Base-by-base conservation (phyloP, 1,140 invertebrate genomes). In the Drosophila pseudoananassae region DNA sequence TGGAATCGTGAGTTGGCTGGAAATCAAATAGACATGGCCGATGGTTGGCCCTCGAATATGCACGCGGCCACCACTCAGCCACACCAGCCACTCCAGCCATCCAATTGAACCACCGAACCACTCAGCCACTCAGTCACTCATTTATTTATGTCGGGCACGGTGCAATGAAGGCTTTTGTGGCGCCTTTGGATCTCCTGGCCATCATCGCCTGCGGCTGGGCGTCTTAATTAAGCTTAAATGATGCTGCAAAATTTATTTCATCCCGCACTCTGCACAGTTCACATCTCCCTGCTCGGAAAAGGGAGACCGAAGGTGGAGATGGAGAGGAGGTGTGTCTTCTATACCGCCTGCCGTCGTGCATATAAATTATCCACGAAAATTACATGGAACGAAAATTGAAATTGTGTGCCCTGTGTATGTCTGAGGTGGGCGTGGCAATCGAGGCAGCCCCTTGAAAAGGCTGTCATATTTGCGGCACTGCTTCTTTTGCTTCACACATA, bases 231-330 rank as follows among this genome's bases (percentile, higher is more conserved):
- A 88, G 83, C 83, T 89, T 88, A 88, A 88, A 88, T 88, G 84
- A 88, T 88, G 84, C 83, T 89, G 83, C 83, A 88, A 88, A 83
- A 88, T 88, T 88, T 88, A 88, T 89, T 88, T 88, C 83, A 88
- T 89, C 81, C 88, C 78, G 64, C 84, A 83, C 84, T 38, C 5
- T 10, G 57, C 83, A 83, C 84, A 47, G 4, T 10, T 14, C 17
- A 33, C 49, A 38, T 45, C 25, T 33, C 59, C 46, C 25, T 7
- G 20, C 9, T 36, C 33, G 15, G 1, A 43, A 17, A 43, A 8
- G n/a, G 40, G 25, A 27, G 25, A 27, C 6, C 6, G 25, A 40
- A 40, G 12, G 38, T 40, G 38, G 38, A 15, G 9, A n/a, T 23
- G 45, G 23, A 58, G 33, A 40, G 59, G 59, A 45, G 72, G 63